A percentile compares a stretch with the other conserved stretches of the same genome.
phyloP scores from a whole-genome alignment of 2,113 vertebrate species.

The Coreoperca whiteheadi region DNA sequence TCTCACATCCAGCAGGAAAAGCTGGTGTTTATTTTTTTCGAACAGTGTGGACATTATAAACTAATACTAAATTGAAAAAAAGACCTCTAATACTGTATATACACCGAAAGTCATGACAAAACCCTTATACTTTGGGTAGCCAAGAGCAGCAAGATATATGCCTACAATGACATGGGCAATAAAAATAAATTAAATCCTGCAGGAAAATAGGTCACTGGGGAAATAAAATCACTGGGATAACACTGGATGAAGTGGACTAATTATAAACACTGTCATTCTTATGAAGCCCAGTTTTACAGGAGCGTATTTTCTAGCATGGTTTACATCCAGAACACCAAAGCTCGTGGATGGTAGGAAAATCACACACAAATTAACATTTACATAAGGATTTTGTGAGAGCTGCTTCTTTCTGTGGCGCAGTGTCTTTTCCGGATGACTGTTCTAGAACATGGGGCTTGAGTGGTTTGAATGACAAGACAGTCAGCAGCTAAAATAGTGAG shows the following conservation, averaged over 20 bases:
- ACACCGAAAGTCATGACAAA: not conserved
- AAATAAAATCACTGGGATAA: slow-evolving; percentile 26
- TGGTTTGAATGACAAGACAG: not conserved
- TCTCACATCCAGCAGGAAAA: not conserved
- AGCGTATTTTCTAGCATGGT: not conserved
- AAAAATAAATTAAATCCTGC: slow-evolving; percentile 28
- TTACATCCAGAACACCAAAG: not conserved
- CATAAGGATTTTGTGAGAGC: slow-evolving; percentile 20
- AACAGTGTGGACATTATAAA: too few species aligned
- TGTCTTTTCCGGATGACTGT: not conserved
- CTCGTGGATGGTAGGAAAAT: slow-evolving; percentile 19
- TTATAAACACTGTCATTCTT: slow-evolving; percentile 5
- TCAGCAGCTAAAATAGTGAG: not conserved
- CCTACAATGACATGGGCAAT: slow-evolving; percentile 14
- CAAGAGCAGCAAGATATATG: slow-evolving; percentile 16
- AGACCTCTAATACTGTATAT: not conserved
- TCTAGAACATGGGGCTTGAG: not conserved
- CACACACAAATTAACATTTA: slow-evolving; percentile 44
- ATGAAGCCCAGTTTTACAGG: not conserved
- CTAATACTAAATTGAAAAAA: too few species aligned
- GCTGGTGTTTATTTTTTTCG: not conserved
- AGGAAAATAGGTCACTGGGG: slow-evolving; percentile 20
- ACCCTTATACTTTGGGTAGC: too few species aligned
- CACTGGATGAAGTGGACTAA: slow-evolving; percentile 5
- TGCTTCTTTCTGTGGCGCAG: not conserved